Conservation (phyloP, 2,797 vertebrate species). For the Halcyon chelicuti region DNA sequence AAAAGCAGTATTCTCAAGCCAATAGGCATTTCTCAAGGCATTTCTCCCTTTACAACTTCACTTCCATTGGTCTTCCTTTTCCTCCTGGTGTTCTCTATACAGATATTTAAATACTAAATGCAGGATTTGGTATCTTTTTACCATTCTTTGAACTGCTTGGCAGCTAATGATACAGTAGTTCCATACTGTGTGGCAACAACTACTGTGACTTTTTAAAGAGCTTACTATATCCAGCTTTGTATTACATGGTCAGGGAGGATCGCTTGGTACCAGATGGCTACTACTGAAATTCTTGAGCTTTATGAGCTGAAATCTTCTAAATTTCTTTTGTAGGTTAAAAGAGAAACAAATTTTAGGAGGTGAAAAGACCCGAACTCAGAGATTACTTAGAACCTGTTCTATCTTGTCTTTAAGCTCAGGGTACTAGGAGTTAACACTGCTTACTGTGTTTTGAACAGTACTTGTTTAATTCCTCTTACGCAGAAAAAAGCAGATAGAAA, state of each 20-base stretch:
- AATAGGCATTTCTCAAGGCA: too few species aligned
- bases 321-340: background rate
- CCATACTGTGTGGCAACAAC: background rate
- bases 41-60: background rate
- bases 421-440: background rate
- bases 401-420: background rate
- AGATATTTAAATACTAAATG: background rate
- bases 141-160: background rate
- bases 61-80: background rate
- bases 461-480: background rate
- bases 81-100: background rate
- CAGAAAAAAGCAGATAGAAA: background rate
- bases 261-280: background rate
- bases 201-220: background rate
- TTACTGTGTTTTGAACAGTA: background rate
- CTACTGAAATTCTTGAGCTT: background rate
- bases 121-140: background rate
- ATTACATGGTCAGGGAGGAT: background rate
- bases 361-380: background rate
- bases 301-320: background rate
- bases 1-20: background rate
- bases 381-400: background rate
- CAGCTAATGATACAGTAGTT: background rate
- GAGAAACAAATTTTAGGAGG: background rate
- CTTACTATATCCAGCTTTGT: rapidly evolving